Percentiles rank a stretch among this genome's conserved stretches.
Evolutionary conservation across 2,797 vertebrate species (phyloP).

Genomic region (Knipowitschia caucasica): DNA sequence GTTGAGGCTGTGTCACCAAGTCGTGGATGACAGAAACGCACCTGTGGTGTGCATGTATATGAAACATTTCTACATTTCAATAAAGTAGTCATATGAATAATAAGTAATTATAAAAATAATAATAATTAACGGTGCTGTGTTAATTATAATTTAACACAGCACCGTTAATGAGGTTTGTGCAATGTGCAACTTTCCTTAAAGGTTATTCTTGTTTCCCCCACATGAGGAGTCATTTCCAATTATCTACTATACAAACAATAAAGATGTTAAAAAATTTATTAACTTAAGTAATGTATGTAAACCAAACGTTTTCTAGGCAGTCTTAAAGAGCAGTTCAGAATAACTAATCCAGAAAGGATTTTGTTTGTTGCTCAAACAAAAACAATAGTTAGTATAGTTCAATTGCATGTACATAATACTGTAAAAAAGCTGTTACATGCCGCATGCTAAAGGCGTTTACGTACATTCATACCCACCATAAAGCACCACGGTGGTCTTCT

Average conservation of each 20-base stretch:
- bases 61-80: too few relatives aligned
- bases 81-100: too few relatives aligned
- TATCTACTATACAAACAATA: too few relatives aligned
- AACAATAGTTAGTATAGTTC: background rate
- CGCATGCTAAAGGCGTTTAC: slow-evolving; percentile 10
- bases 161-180: too few relatives aligned
- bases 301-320: background rate
- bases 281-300: background rate
- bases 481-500: slow-evolving; percentile 29
- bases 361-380: background rate
- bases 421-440: slow-evolving; percentile 12
- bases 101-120: too few relatives aligned
- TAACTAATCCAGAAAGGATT: background rate
- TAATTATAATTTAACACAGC: too few relatives aligned
- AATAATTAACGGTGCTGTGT: too few relatives aligned
- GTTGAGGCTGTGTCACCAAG: slow-evolving; percentile 41
- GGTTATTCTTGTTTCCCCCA: too few relatives aligned
- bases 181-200: too few relatives aligned
- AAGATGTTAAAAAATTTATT: too few relatives aligned
- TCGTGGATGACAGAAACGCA: slow-evolving; percentile 34
- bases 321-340: background rate
- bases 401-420: background rate
- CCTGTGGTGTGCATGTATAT: slow-evolving; percentile 41
- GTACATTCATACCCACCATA: slow-evolving; percentile 9
- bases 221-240: too few relatives aligned